Base-by-base conservation (phyloP, 2,113 vertebrate genomes). In the Alectura lathami region DNA sequence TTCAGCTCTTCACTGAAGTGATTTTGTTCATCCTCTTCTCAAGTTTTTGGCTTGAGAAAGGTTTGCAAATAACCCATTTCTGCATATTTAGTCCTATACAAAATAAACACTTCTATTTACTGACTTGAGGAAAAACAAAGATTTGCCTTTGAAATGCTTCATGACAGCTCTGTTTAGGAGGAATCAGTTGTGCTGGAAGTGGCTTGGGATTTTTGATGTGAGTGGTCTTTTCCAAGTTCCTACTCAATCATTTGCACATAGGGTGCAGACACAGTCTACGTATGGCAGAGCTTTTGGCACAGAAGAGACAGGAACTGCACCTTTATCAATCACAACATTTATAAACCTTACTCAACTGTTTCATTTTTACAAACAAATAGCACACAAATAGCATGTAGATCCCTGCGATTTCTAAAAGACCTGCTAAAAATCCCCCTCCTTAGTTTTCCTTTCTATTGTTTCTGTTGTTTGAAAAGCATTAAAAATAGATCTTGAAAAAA, bases 221-320 rank as follows among this genome's bases (percentile, higher is more conserved):
- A 56, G 54, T 22, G 42, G 42, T 88, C 67, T 94, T 89, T 88
- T 80, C 75, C 72, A 88, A 94, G 88, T 77, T 83, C 50, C 63
- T 83, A 83, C 57, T 80, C 67, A 69, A 26, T 66, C 30, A 36
- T 83, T 80, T 90, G 67, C 54, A 80, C 75, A 32, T 4, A 54
- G 47, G 62, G 32, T 47, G 26, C 36, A 93, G 89, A 80, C 15
- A 69, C n/a, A 63, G 63, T 1, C 72, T 86, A 57, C 0, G 0
- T 68, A 87, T 36, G 42, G 79, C 67, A 76, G 62, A 85, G 78
- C 16, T 51, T 94, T 91, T 93, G 85, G 84, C 82, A 88, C 8
- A 17, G 17, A 27, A 79, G n/a, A 79, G 34, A 60, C n/a, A 69
- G 54, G 36, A 93, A 85, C 45, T 42, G 54, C 17, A 21, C 51